These are phyloP conservation scores for Dicerorhinus sumatrensis DNA, from an alignment of 2,113 vertebrate genomes.

Conservation along the genomic window DNA sequence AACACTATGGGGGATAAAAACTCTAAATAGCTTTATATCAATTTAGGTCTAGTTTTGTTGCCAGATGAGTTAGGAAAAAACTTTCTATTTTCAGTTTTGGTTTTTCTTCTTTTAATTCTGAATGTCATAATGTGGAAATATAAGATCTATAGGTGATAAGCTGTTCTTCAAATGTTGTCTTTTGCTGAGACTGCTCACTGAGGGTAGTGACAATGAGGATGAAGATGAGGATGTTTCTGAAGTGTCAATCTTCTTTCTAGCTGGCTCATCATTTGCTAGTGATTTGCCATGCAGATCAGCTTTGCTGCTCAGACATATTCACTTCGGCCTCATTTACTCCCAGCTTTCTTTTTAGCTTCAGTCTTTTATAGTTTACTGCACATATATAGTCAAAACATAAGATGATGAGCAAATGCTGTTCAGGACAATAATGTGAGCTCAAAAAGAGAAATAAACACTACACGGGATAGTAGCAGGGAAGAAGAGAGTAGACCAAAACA, in stretches of 20 bases:
- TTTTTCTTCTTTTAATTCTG: background rate
- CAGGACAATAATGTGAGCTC: background rate
- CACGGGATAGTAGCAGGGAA: background rate
- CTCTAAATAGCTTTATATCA: background rate
- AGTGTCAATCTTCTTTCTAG: background rate
- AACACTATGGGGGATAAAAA: background rate
- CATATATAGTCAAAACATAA: background rate
- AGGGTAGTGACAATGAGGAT: background rate
- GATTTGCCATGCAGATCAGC: background rate
- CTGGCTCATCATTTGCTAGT: background rate
- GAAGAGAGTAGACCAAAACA: background rate
- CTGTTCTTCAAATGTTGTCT: background rate
- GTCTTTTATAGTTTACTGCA: background rate
- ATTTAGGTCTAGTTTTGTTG: background rate
- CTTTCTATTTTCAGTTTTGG: background rate
- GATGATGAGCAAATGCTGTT: background rate
- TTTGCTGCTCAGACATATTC: background rate
- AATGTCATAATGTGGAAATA: background rate
- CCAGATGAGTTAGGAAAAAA: background rate
- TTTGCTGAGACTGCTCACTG: background rate
- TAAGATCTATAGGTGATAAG: background rate
- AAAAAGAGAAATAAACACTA: background rate
- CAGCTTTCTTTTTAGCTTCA: background rate
- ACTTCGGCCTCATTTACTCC: background rate
- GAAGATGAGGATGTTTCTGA: background rate